Evolutionary conservation across 2,888 invertebrate genomes (phyloP).

Genomic region (Falcaria lacertinaria): DNA sequence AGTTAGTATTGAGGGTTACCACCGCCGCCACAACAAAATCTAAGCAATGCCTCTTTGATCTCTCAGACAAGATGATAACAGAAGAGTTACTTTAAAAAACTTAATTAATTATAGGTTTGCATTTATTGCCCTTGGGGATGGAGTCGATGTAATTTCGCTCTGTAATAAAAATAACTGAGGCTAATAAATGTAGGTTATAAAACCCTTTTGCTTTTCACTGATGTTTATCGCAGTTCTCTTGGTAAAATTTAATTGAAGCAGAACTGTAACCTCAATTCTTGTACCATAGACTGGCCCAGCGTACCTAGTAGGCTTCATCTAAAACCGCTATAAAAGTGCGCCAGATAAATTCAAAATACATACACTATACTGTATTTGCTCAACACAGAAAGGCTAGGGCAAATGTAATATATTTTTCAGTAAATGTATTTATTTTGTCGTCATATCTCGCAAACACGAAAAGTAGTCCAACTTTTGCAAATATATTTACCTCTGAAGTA

Average conservation of each 20-base stretch:
- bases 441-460: constrained; percentile 20
- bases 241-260: too few species aligned
- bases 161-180: too few species aligned
- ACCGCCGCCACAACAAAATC: constrained; percentile 21
- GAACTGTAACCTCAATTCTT: too few species aligned
- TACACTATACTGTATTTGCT: constrained; percentile 49
- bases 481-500: constrained; percentile 1
- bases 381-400: constrained; percentile 41
- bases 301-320: too few species aligned
- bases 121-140: too few species aligned
- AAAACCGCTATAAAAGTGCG: constrained; percentile 20
- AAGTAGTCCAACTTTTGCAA: constrained; percentile 14
- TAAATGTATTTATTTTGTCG: constrained; percentile 35
- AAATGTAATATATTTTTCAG: constrained; percentile 43
- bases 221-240: too few species aligned
- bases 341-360: constrained; percentile 47
- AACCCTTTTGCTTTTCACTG: too few species aligned
- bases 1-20: too few species aligned
- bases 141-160: too few species aligned
- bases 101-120: too few species aligned
- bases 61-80: constrained; percentile 28
- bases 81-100: constrained; percentile 28
- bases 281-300: too few species aligned
- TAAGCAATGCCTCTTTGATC: constrained; percentile 40
- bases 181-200: too few species aligned